A percentile compares a stretch with the other conserved stretches of the same genome.
Conservation (phyloP, 2,888 invertebrate species). For the Lomographa bimaculata region DNA sequence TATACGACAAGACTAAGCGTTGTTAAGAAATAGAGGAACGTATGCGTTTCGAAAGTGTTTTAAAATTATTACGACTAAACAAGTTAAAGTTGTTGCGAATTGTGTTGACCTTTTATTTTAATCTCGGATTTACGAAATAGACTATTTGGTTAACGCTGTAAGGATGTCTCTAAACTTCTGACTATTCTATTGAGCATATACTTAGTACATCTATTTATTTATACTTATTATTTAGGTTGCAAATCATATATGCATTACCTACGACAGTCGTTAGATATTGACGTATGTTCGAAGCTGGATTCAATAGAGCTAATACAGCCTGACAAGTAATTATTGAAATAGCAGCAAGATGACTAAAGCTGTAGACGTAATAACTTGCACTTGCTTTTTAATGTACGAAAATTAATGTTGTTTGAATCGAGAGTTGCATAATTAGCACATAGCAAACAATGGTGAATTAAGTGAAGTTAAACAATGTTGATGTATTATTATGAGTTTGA, state of each 20-base stretch:
- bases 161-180: conserved; percentile 2
- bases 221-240: conserved; percentile 1
- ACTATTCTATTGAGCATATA: too few relatives aligned
- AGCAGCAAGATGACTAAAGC: too few relatives aligned
- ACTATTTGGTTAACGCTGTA: conserved; percentile 1
- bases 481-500: conserved; percentile 23
- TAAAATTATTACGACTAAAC: conserved; percentile 14
- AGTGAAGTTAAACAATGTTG: conserved; percentile 25
- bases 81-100: conserved; percentile 16
- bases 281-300: too few relatives aligned
- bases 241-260: too few relatives aligned
- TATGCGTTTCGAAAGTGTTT: conserved; percentile 15
- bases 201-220: too few relatives aligned
- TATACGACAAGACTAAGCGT: conserved; percentile 11
- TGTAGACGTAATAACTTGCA: too few relatives aligned
- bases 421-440: conserved; percentile 25
- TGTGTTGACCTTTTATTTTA: conserved; percentile 20
- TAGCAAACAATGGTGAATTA: conserved; percentile 30
- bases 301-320: too few relatives aligned
- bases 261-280: too few relatives aligned
- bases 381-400: too few relatives aligned
- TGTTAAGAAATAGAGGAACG: conserved; percentile 11
- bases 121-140: conserved; percentile 12
- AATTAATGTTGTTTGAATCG: too few relatives aligned
- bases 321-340: too few relatives aligned